phyloP scores from a whole-genome alignment of 2,888 invertebrate species.

The Drosophila eohydei region DNA sequence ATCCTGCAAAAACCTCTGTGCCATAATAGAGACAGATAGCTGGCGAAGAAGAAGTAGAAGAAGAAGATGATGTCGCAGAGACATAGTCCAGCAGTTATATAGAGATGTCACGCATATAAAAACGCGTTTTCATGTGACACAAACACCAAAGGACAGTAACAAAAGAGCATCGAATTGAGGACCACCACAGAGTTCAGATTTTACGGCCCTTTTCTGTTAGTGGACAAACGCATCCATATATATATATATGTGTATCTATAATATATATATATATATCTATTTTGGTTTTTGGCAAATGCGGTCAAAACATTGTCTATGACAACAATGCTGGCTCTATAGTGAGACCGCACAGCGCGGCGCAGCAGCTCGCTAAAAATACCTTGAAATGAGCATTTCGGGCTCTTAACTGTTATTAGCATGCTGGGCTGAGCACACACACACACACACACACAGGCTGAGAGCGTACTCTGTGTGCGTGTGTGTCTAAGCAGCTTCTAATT shows the following conservation, averaged over 20 bases:
- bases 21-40: constrained; percentile 61
- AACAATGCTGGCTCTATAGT: constrained; percentile 63
- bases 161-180: constrained; percentile 52
- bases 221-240: not conserved
- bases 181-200: constrained; percentile 52
- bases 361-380: constrained; percentile 58
- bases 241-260: not conserved
- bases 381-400: constrained; percentile 74
- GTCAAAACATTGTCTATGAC: constrained; percentile 82
- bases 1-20: not conserved
- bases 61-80: not conserved
- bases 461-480: not conserved
- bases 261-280: constrained; percentile 35
- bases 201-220: constrained; percentile 38
- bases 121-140: constrained; percentile 63
- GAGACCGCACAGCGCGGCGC: constrained; percentile 71
- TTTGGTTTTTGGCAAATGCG: constrained; percentile 83
- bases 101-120: constrained; percentile 75
- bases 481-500: constrained; percentile 75
- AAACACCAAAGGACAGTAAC: constrained; percentile 22
- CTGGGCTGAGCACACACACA: constrained; percentile 39
- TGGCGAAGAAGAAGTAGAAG: not conserved
- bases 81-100: not conserved
- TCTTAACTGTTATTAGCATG: constrained; percentile 80
- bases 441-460: constrained; percentile 10